A percentile compares a stretch with the other conserved stretches of the same genome.
Conservation (phyloP, 1,140 invertebrate species). For the Amphibalanus amphitrite region DNA sequence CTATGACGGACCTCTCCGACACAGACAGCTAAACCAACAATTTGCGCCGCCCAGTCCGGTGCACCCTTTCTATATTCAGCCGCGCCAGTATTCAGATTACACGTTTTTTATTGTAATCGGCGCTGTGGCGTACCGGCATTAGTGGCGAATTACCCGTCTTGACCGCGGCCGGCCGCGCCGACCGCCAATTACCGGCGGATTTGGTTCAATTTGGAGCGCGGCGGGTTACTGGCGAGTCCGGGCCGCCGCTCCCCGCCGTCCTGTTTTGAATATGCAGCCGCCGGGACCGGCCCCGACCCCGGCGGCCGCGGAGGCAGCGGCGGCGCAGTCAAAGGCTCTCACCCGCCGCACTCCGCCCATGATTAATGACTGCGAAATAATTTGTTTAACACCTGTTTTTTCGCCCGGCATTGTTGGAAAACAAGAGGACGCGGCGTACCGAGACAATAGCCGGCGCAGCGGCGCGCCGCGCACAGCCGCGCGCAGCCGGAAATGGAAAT, state of each 20-base stretch:
- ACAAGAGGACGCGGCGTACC: neutral
- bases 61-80: neutral
- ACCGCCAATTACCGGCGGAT: neutral
- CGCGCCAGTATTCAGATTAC: neutral
- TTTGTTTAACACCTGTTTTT: slow-evolving; percentile 2
- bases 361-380: neutral
- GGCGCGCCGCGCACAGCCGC: too few species aligned
- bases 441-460: neutral
- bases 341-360: neutral
- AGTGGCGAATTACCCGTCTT: neutral
- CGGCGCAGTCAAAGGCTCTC: neutral
- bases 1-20: neutral
- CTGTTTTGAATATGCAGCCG: neutral
- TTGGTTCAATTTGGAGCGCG: neutral
- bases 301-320: too few species aligned
- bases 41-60: neutral
- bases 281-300: too few species aligned
- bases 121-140: neutral
- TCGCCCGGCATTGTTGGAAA: slow-evolving; percentile 1
- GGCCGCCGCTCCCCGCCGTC: too few species aligned
- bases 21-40: neutral
- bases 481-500: neutral
- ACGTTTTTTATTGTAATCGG: neutral
- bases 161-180: too few species aligned
- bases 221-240: neutral